Base-by-base conservation (phyloP, 2,888 invertebrate species). In the Epiperipatus broadwayi region DNA sequence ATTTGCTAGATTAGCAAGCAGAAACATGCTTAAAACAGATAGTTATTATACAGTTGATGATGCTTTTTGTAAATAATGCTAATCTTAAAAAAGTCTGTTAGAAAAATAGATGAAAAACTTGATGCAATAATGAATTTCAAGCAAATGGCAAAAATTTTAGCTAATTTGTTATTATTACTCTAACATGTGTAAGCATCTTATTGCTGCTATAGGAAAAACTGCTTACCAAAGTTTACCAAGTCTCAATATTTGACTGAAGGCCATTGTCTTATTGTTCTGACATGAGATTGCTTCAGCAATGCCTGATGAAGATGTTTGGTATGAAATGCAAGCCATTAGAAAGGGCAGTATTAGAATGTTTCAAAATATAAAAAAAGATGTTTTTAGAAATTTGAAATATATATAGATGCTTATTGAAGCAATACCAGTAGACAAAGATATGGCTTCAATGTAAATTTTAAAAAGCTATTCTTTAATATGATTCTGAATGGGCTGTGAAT, bases 391-490 rank as follows among this genome's bases (percentile, higher is more conserved):
- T 75, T 5, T 81, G 80, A 3, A 72, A 72, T 50, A 69, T 69
- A 51, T 63, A 0, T 95, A 97, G 56, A 73, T 89, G 71, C 66
- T 67, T 28, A 66, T 93, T 35, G 80, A 93, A 52, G 91, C 91
- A 64, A 68, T 95, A 7, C 89, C 95, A 0, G 50, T 89, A 43
- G 75, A 78, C 3, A 69, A 70, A 49, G 80, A 84, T 58, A 68
- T 78, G 62, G 83, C 85, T 3, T 83, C 91, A 1, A 87, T 95
- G 52, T 95, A n/a, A 89, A 60, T 95, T 95, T 59, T 55, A 71
- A 69, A 97, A 97, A 68, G 93, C 91, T 0, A 73, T 97, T 41
- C 69, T 81, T 50, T 95, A 97, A 58, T 84, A 81, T 46, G 95
- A 91, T 61, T 70, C 72, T 14, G 91, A 93, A 60, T 97, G 93